Base-by-base conservation (phyloP, 2,113 vertebrate species). In the Antennarius striatus region DNA sequence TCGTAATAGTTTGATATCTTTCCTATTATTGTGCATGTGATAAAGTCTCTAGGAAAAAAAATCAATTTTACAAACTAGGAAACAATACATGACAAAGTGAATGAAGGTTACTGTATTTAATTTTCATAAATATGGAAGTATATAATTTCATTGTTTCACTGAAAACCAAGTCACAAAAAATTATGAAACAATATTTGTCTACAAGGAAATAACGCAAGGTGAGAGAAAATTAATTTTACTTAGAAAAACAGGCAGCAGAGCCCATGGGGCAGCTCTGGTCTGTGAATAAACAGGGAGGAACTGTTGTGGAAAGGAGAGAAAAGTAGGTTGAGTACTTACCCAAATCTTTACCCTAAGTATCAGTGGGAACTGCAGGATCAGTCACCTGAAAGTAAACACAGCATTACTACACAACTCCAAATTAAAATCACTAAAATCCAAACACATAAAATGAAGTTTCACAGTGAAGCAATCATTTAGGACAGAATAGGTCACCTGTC, bases 241-340 rank as follows among this genome's bases (percentile, higher is more conserved):
- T 45, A 11, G 29, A 7, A 12, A 54, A 28, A 29, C 14, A 36
- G 49, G n/a, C 11, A 8, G 36, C 36, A 22, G 28, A 32, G 11
- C 28, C 55, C 5, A 17, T 6, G 2, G 45, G 55, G 43, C 7
- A 7, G 0, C 10, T 45, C 4, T 22, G 9, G 0, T 51, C 43
- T 43, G 10, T 40, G 16, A 47, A 39, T 42, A 43, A 14, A 48
- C 29, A 39, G 15, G 3, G 30, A 1, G 16, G 14, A 14, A 46
- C 4, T 28, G 56, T 8, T 7, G 42, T 45, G 22, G 28, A 58
- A 59, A 72, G 45, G 28, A 68, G 36, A 42, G 14, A 29, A 42
- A 61, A 64, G 30, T 4, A 60, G 76, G 51, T 63, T 0, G 12
- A 48, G 68, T 5, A 86, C 88, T 89, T 63, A 91, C 91, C 82